Percentiles rank a stretch among this genome's conserved stretches.
Evolutionary conservation across 2,113 vertebrate genomes (phyloP).

Genomic region (Rhadina sibilatrix): DNA sequence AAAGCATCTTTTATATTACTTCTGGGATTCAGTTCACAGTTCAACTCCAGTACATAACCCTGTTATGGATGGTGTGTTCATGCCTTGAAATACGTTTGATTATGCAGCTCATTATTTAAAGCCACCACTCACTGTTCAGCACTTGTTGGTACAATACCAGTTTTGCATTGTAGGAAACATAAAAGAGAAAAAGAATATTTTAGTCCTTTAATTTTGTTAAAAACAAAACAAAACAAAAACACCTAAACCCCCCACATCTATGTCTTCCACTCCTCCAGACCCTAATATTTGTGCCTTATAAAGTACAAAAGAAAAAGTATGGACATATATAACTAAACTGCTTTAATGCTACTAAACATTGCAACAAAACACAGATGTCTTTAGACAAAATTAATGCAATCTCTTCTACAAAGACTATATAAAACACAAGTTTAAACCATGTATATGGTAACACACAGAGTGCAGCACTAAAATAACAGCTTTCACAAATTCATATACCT

Average conservation of each 20-base stretch:
- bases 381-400: neutral
- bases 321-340: neutral
- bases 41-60: neutral
- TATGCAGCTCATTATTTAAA: constrained; percentile 28
- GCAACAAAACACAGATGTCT: neutral
- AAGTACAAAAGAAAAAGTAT: neutral
- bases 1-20: constrained; percentile 21
- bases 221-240: neutral
- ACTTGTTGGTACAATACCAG: neutral
- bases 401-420: neutral
- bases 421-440: neutral
- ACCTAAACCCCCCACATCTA: neutral
- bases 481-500: neutral
- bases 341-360: neutral
- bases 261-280: neutral
- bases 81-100: neutral
- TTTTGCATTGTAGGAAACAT: neutral
- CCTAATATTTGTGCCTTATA: neutral
- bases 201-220: neutral
- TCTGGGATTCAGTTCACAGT: neutral
- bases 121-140: neutral
- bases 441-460: neutral
- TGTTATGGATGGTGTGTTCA: neutral
- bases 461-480: neutral
- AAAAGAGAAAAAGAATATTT: neutral